A percentile compares a stretch with the other conserved stretches of the same genome.
phyloP scores from a whole-genome alignment of 2,888 invertebrate genomes.

The Standfussiana lucernea region DNA sequence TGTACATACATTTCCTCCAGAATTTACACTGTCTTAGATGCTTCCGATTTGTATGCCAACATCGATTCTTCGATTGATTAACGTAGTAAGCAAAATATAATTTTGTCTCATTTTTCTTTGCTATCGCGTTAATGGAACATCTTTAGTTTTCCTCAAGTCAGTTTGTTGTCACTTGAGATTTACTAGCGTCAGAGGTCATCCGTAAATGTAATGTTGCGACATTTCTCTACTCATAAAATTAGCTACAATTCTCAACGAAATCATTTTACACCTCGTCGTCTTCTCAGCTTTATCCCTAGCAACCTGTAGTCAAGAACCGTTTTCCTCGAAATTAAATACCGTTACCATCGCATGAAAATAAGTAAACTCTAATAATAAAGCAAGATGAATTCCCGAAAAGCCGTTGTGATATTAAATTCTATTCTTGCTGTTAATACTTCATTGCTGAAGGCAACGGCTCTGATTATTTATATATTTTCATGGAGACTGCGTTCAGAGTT shows the following conservation, averaged over 20 bases:
- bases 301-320: not conserved
- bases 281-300: constrained; percentile 2
- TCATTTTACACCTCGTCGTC: not conserved
- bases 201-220: not conserved
- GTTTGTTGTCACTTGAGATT: not conserved
- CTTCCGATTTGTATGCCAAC: not conserved
- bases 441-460: not conserved
- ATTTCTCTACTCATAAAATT: not conserved
- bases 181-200: not conserved
- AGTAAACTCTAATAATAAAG: constrained; percentile 4
- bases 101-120: not conserved
- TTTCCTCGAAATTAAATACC: constrained; percentile 12
- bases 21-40: not conserved
- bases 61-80: not conserved
- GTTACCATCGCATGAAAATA: not conserved
- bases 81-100: not conserved
- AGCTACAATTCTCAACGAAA: not conserved
- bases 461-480: constrained; percentile 14
- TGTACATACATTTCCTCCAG: not conserved
- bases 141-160: not conserved
- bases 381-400: constrained; percentile 2
- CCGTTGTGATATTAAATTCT: not conserved
- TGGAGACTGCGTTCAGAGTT: constrained; percentile 33
- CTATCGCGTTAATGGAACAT: not conserved
- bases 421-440: not conserved